These are phyloP conservation scores for Coremacera marginata DNA, from an alignment of 2,888 invertebrate genomes.

Conservation along the genomic window DNA sequence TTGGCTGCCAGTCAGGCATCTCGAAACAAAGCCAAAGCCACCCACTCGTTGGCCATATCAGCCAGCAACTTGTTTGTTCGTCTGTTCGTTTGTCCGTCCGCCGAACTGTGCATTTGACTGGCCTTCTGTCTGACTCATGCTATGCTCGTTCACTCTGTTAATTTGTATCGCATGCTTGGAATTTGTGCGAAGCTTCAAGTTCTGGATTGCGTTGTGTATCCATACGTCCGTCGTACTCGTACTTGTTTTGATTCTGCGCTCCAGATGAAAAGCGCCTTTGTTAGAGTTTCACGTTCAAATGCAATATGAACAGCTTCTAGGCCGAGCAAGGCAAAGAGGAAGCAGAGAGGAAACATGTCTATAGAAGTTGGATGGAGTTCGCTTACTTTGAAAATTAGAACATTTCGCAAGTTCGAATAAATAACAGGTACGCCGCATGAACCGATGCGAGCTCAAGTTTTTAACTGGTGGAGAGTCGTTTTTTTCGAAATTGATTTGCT, in stretches of 20 bases:
- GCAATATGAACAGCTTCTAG: not conserved
- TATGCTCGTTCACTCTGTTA: conserved; percentile 19
- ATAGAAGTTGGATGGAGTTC: not conserved
- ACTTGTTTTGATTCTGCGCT: conserved; percentile 34
- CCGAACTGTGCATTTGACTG: not conserved
- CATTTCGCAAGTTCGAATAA: not conserved
- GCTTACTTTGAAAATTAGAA: not conserved
- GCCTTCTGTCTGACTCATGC: conserved; percentile 15
- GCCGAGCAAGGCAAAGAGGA: not conserved
- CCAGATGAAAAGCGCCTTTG: conserved; percentile 13
- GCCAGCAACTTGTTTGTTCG: conserved; percentile 19
- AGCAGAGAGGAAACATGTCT: not conserved
- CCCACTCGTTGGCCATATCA: conserved; percentile 21
- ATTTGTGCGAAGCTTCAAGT: not conserved
- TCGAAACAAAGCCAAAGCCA: conserved; percentile 9
- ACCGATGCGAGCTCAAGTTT: not conserved
- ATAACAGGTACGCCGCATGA: not conserved
- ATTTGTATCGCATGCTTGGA: conserved; percentile 14
- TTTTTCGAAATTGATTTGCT: no score
- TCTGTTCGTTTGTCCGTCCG: not conserved
- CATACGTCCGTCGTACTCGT: not conserved
- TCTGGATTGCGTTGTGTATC: conserved; percentile 5
- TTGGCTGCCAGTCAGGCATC: not conserved
- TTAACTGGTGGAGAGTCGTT: no score
- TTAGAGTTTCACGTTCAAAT: not conserved